A percentile compares a stretch with the other conserved stretches of the same genome.
These are phyloP conservation scores for Desoria tigrina DNA, from an alignment of 2,888 invertebrate species.

Conservation along the genomic window DNA sequence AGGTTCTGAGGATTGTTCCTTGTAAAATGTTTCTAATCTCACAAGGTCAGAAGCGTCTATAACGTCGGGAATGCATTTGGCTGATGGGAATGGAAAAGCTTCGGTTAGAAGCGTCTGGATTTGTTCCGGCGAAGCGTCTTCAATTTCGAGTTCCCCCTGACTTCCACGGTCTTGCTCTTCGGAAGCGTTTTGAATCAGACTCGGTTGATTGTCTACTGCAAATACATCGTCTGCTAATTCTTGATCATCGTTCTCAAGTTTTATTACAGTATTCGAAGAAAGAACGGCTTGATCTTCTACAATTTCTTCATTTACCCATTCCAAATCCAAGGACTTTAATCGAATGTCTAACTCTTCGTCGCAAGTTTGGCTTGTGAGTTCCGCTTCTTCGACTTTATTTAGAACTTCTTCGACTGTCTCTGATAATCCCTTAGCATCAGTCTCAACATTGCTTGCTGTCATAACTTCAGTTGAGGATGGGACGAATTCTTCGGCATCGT, in stretches of 20 bases:
- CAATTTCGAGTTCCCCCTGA: neutral
- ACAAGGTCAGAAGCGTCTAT: slow-evolving; percentile 10
- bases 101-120: neutral
- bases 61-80: slow-evolving; percentile 18
- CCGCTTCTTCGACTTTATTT: neutral
- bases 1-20: neutral
- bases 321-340: too few species aligned
- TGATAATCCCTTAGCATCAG: slow-evolving; percentile 1
- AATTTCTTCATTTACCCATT: slow-evolving; percentile 10
- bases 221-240: too few species aligned
- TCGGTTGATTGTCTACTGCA: too few species aligned
- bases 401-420: neutral
- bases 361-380: neutral
- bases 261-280: too few species aligned
- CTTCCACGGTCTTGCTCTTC: neutral
- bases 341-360: slow-evolving; percentile 21
- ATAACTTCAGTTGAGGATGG: too few species aligned
- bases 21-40: neutral
- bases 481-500: too few species aligned
- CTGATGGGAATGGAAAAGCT: neutral
- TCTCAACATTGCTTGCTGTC: too few species aligned
- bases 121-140: neutral
- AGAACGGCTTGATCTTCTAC: too few species aligned
- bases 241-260: neutral
- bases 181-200: neutral